A percentile compares a stretch with the other conserved stretches of the same genome.
Conservation (phyloP, 2,797 vertebrate genomes). For the Sebastes nivosus region DNA sequence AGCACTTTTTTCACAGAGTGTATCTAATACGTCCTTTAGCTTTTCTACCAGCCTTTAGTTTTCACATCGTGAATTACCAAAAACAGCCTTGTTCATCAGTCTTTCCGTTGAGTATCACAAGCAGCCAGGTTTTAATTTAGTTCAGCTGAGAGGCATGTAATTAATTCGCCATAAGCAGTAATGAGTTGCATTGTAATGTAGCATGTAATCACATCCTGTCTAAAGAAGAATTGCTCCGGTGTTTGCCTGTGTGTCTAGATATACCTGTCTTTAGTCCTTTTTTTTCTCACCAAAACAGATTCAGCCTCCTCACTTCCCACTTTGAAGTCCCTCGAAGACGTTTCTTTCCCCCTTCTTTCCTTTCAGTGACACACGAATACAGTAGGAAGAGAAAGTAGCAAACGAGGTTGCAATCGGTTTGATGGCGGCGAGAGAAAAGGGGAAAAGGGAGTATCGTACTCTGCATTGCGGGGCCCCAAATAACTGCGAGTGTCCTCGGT, state of each 20-base stretch:
- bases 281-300: slow-evolving; percentile 37
- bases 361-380: slow-evolving; percentile 9
- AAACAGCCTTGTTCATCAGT: slow-evolving; percentile 56
- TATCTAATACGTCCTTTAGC: not conserved
- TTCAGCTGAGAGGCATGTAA: slow-evolving; percentile 69
- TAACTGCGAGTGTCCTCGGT: slow-evolving; percentile 62
- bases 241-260: slow-evolving; percentile 48
- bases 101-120: slow-evolving; percentile 57
- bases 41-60: slow-evolving; percentile 22
- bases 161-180: slow-evolving; percentile 73
- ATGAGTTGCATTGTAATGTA: slow-evolving; percentile 71
- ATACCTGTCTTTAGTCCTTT: slow-evolving; percentile 41
- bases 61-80: slow-evolving; percentile 37
- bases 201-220: slow-evolving; percentile 66
- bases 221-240: slow-evolving; percentile 37
- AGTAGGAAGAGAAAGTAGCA: slow-evolving; percentile 10
- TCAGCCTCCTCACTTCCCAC: slow-evolving; percentile 22
- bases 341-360: slow-evolving; percentile 6
- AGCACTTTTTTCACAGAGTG: not conserved
- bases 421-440: slow-evolving; percentile 41
- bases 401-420: slow-evolving; percentile 50
- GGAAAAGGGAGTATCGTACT: slow-evolving; percentile 46
- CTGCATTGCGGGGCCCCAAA: slow-evolving; percentile 66
- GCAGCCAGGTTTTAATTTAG: slow-evolving; percentile 71
- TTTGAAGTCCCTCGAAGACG: slow-evolving; percentile 62